phyloP scores from a whole-genome alignment of 2,113 vertebrate genomes.

The Amazona vittata region DNA sequence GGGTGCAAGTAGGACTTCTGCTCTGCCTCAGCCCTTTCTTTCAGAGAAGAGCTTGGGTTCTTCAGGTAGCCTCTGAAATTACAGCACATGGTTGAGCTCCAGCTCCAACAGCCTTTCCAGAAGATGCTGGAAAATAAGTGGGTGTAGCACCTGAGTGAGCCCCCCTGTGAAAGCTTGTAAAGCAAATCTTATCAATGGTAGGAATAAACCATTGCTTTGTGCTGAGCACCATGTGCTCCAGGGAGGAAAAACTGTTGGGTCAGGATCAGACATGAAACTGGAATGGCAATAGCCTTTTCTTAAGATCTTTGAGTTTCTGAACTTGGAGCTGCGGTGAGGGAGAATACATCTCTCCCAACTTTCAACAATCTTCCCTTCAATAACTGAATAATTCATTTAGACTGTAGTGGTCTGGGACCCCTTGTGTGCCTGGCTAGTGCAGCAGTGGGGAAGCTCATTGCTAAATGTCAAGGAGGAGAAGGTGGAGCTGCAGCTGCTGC shows the following conservation, averaged over 20 bases:
- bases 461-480: background rate
- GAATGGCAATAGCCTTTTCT: background rate
- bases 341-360: background rate
- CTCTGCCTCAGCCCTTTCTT: background rate
- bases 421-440: fast-evolving
- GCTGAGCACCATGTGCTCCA: background rate
- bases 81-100: background rate
- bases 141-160: background rate
- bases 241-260: background rate
- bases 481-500: background rate
- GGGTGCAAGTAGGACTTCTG: background rate
- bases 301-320: background rate
- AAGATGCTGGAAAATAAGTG: background rate
- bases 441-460: background rate
- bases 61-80: background rate
- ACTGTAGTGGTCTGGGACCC: background rate
- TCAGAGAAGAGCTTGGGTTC: background rate
- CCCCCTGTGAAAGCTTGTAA: background rate
- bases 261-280: background rate
- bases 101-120: background rate
- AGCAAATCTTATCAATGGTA: fast-evolving
- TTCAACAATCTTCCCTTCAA: background rate
- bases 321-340: background rate
- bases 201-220: background rate
- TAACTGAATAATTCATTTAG: background rate